Percentiles rank a stretch among this genome's conserved stretches.
Conservation (phyloP, 2,888 invertebrate genomes). For the Hirtodrosophila histrioides region DNA sequence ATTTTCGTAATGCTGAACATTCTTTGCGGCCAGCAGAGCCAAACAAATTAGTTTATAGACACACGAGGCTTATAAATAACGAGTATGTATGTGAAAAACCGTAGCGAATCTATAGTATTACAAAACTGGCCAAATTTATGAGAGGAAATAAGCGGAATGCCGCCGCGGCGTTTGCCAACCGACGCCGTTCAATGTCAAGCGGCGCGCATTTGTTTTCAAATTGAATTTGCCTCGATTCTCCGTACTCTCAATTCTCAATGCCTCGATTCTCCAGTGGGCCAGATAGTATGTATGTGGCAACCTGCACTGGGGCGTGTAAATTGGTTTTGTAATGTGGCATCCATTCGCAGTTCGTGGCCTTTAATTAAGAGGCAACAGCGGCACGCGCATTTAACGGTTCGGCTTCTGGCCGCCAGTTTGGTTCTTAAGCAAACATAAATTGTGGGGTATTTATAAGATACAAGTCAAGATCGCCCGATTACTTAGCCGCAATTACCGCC, state of each 20-base stretch:
- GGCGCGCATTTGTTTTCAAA: conserved; percentile 58
- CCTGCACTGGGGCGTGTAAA: conserved; percentile 56
- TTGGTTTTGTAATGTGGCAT: conserved; percentile 51
- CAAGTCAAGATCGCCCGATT: conserved; percentile 67
- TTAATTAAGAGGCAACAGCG: conserved; percentile 53
- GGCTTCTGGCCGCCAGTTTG: conserved; percentile 48
- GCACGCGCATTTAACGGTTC: no score
- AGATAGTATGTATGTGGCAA: conserved; percentile 49
- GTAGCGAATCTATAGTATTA: conserved; percentile 46
- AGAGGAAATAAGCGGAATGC: conserved; percentile 58
- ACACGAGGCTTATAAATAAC: conserved; percentile 24
- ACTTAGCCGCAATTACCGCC: conserved; percentile 49
- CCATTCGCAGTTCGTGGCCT: conserved; percentile 39
- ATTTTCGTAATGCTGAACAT: conserved; percentile 52
- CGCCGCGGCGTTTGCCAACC: conserved; percentile 19
- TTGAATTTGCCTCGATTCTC: conserved; percentile 35
- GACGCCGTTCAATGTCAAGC: conserved; percentile 68
- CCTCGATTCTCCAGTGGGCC: conserved; percentile 12
- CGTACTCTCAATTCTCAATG: conserved; percentile 1
- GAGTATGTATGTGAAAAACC: conserved; percentile 27
- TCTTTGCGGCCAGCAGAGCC: conserved; percentile 52
- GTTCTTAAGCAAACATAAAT: conserved; percentile 72
- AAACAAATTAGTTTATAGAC: conserved; percentile 57
- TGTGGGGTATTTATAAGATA: conserved; percentile 73
- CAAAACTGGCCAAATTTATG: conserved; percentile 72